Evolutionary conservation across 2,888 invertebrate species (phyloP), one percentile per base, ranked within the genome.

Genomic region (Cotesia congregata): DNA sequence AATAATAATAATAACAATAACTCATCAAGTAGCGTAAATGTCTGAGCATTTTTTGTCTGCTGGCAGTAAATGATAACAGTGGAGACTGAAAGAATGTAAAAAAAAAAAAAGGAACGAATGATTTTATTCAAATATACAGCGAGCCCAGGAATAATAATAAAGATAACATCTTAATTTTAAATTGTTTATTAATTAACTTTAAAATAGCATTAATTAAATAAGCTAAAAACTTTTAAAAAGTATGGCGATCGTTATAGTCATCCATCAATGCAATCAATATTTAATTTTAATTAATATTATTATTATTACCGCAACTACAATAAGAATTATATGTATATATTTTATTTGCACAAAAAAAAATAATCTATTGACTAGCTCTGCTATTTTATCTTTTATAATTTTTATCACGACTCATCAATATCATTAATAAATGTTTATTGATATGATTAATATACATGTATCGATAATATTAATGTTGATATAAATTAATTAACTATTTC

Each of bases 201-300:
- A 17, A 76, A 78, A 71, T 38, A 74, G 76, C 70, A 67, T 39
- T 62, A 68, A 77, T 60, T 67, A 62, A 80, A 72, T 15, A 79
- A 78, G 71, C 68, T 78, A 77, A 41, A 73, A 72, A 80, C 80
- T 80, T 82, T 80, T 81, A 83, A 82, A 78, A 84, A 80, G 80
- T 80, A 80, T 83, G 83, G 83, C 83, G 80, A 87, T 87, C 83
- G 83, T 86, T 87, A 86, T 88, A 88, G 88, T 88, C 88, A 88
- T 87, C 86, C 85, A 88, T 88, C 88, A 88, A 88, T 88, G 88
- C 88, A 88, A 88, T 86, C 82, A 85, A 86, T 82, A 85, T 83
- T 81, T 88, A 88, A 85, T 84, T 85, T 79, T 79, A 86, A 86
- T 85, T 85, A 64, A 78, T 86, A 85, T 84, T 85, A 84, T 79